These are phyloP conservation scores for Ruditapes philippinarum DNA, from an alignment of 1,140 invertebrate genomes.

Conservation along the genomic window DNA sequence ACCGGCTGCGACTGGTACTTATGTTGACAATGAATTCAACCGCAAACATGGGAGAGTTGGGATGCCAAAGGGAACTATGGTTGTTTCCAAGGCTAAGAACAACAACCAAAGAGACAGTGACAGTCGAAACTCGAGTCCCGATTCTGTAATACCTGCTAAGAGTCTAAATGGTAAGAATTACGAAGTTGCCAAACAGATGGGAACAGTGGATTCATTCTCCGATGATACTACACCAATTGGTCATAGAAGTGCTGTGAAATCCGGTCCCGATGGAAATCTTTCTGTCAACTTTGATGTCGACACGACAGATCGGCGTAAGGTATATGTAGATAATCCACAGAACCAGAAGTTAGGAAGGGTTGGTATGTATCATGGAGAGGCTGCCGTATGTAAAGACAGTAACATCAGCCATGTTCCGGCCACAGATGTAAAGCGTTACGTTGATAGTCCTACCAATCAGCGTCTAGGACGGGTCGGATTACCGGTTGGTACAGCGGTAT, in stretches of 20 bases:
- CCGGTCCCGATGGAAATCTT: too few relatives aligned
- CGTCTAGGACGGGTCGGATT: constrained; percentile 64
- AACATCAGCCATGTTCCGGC: neutral
- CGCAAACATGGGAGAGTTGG: constrained; percentile 55
- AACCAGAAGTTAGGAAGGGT: constrained; percentile 68
- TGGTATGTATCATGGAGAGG: constrained; percentile 46
- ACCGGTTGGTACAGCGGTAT: neutral
- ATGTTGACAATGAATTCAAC: constrained; percentile 66
- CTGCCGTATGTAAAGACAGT: neutral
- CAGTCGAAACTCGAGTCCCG: neutral
- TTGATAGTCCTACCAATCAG: constrained; percentile 60
- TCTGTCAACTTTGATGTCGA: neutral
- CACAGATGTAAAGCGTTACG: constrained; percentile 11
- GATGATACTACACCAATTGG: too few relatives aligned
- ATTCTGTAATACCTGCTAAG: neutral
- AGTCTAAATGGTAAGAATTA: too few relatives aligned
- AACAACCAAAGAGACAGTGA: too few relatives aligned
- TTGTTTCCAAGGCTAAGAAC: neutral
- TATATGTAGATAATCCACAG: constrained; percentile 56
- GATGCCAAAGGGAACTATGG: constrained; percentile 43
- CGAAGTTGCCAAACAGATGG: too few relatives aligned
- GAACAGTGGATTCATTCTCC: too few relatives aligned
- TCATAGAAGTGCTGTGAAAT: too few relatives aligned
- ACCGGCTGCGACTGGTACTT: neutral
- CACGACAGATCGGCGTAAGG: neutral